phyloP scores from a whole-genome alignment of 2,797 vertebrate species.

The Iguana delicatissima region DNA sequence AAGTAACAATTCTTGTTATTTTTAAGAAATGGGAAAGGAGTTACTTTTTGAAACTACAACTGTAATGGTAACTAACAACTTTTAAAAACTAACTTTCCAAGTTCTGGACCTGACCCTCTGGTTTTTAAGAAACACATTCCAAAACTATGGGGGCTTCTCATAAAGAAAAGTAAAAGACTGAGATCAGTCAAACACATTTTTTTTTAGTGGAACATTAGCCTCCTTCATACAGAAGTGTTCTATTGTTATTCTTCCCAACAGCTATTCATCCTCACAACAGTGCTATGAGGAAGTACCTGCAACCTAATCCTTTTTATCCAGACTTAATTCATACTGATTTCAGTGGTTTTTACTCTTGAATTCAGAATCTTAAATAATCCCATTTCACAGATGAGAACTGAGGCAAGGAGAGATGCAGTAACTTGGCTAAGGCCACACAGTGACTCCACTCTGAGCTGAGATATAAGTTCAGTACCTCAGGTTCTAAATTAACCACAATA shows the following conservation, averaged over 20 bases:
- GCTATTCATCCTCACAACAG: background rate
- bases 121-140: background rate
- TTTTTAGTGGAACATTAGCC: constrained; percentile 41
- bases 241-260: background rate
- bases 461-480: background rate
- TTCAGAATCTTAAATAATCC: background rate
- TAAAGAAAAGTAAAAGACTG: background rate
- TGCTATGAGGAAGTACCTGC: background rate
- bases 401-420: background rate
- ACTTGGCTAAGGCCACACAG: background rate
- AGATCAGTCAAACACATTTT: background rate
- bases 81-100: background rate
- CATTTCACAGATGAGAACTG: background rate
- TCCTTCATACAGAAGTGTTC: constrained; percentile 36
- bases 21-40: background rate
- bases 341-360: background rate
- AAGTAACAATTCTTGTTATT: background rate
- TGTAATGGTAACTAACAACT: background rate
- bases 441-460: background rate
- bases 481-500: background rate
- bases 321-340: background rate
- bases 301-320: background rate
- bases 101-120: background rate
- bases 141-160: background rate
- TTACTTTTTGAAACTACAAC: background rate